Evolutionary conservation across 2,113 vertebrate genomes (phyloP), one percentile per base, ranked within the genome.

Genomic region (Dicentrarchus labrax): DNA sequence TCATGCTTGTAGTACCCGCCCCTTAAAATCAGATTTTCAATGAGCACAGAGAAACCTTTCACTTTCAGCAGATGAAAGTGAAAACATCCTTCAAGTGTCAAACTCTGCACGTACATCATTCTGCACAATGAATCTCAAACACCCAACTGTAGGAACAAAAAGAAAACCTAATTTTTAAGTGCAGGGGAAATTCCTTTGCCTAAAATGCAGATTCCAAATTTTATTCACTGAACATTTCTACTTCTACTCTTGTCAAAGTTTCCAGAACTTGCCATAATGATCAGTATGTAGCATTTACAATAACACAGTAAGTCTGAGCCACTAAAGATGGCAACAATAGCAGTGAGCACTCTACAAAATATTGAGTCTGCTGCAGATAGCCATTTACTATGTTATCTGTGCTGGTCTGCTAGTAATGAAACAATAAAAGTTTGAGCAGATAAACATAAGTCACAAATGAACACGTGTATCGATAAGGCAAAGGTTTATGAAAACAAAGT

Each of bases 401-500:
- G 36, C 70, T 64, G 50, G 57, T 69, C 51, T 65, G 76, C 85
- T 51, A 41, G 78, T 81, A 88, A 88, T 92, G 76, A 86, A 76
- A 80, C 72, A 48, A 70, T 88, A 88, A 77, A 86, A 38, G 30
- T 73, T 80, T 11, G 77, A 84, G 68, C 70, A 60, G 72, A 67
- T 74, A 72, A 74, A 83, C 68, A 77, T 89, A 86, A 87, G 80
- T 91, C 75, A 89, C 39, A 41, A 85, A 80, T 79, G 76, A 92
- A 89, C 75, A 82, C 43, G 62, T 82, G 78, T 73, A 85, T 90
- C 47, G 65, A 92, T 88, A 92, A 83, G 45, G 85, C 41, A 80
- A 84, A 89, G 76, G 86, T 92, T 94, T 88, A 85, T 91, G 78
- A 86, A 91, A 90, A 88, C 73, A 92, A 89, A 91, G 78, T 83